These are phyloP conservation scores for Fragum fragum DNA, from an alignment of 2,888 invertebrate species.

Conservation along the genomic window DNA sequence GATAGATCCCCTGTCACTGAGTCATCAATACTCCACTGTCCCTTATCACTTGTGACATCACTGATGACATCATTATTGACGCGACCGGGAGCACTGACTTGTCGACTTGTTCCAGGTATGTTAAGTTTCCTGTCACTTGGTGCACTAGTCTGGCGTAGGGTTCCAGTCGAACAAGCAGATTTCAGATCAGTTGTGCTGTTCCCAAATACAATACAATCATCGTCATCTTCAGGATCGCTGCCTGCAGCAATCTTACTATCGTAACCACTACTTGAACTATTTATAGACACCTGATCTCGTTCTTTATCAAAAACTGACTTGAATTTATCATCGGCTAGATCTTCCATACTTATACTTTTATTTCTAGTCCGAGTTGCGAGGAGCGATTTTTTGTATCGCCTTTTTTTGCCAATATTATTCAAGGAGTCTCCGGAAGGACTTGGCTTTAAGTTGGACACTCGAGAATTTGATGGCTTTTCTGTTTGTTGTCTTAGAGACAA, in stretches of 20 bases:
- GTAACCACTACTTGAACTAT: constrained; percentile 55
- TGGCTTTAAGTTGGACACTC: neutral
- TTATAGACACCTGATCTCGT: constrained; percentile 52
- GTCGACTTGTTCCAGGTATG: neutral
- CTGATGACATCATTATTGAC: constrained; percentile 14
- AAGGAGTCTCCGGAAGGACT: constrained; percentile 27
- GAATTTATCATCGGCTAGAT: constrained; percentile 68
- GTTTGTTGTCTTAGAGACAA: neutral
- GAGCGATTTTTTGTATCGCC: constrained; percentile 45
- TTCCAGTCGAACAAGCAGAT: constrained; percentile 1
- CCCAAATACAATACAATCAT: constrained; percentile 58
- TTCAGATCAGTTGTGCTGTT: constrained; percentile 58
- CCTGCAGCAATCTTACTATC: constrained; percentile 23
- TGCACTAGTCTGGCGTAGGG: constrained; percentile 11
- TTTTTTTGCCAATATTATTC: constrained; percentile 17
- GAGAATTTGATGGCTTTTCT: neutral
- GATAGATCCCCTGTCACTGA: constrained; percentile 43
- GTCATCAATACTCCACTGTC: constrained; percentile 53
- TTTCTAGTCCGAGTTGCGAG: constrained; percentile 20
- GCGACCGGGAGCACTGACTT: constrained; percentile 25
- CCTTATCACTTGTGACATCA: constrained; percentile 22
- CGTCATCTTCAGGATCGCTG: constrained; percentile 61
- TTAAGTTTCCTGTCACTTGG: constrained; percentile 11
- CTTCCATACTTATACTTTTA: constrained; percentile 72
- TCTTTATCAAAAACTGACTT: constrained; percentile 56